Evolutionary conservation across 2,888 invertebrate genomes (phyloP), one percentile per base, ranked within the genome.

Genomic region (Tyria jacobaeae): DNA sequence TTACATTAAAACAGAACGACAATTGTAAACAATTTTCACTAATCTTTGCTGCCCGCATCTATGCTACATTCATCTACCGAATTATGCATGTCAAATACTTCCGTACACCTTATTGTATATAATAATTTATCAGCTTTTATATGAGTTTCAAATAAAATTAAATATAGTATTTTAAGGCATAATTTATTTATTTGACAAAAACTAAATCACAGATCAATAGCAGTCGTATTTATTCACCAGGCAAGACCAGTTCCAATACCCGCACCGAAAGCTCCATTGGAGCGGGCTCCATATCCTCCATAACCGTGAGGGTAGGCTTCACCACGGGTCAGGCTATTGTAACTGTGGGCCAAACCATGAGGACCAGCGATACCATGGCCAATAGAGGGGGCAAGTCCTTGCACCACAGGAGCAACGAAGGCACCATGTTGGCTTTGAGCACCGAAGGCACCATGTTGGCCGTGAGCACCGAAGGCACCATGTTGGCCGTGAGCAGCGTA

Each of bases 141-240:
- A n/a, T n/a, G n/a, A n/a, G n/a, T n/a, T n/a, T n/a, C n/a, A n/a
- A n/a, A n/a, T n/a, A n/a, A 27, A 64, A 56, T 24, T 35, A 64
- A 57, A 56, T 15, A 54, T 34, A 0, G 21, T 50, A 21, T n/a
- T 37, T 51, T 21, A 10, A 48, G 55, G 60, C 34, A 65, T 66
- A 62, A 73, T 71, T 68, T 78, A 73, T 76, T 69, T 70, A 73
- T 68, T 71, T 41, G 48, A 73, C 69, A 51, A 71, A n/a, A 61
- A 44, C 50, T 70, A 58, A 64, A 76, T 76, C 73, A 77, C 73
- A 76, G 73, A 61, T 73, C 49, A 65, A 35, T 37, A 60, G 27
- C 66, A 73, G 66, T 78, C 68, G 49, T 60, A 51, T 47, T 54
- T 37, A 4, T 56, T 75, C 25, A 77, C 77, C 77, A 77, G 25